Base-by-base conservation (phyloP, 64 coral and sea anemone species). In the Stylophora pistillata region DNA sequence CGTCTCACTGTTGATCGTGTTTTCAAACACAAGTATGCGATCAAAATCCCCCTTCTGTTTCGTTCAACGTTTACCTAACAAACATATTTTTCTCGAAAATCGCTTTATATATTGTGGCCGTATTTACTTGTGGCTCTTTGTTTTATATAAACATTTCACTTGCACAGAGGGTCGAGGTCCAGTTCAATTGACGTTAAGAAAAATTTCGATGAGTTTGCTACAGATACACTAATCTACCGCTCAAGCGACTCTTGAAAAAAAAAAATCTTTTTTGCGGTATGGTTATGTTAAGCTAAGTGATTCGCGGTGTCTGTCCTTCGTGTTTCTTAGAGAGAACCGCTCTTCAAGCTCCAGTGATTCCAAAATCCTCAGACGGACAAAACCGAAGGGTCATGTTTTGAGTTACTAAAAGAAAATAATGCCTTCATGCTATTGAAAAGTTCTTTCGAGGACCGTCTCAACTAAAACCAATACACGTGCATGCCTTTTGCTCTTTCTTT, bases 121-220 rank as follows among this genome's bases (percentile, higher is more conserved):
- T 84, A 84, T 84, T 84, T 84, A 84, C 60, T 68, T 84, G 80
- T 47, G 80, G 60, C 33, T 68, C 80, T 69, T 84, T 84, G 80
- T 84, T 84, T 84, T 84, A 70, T 70, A 84, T 84, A 84, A 84
- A 84, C 80, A 84, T 84, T 84, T 84, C 80, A 84, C 80, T 84
- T 84, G 32, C 80, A 84, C 20, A 64, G 78, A 82, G 78, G 78
- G 78, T 64, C 58, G 78, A 63, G 60, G 61, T 21, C 37, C 53
- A 41, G 31, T 20, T 84, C 60, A 84, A 63, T 84, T 23, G 80
- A 62, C 62, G 80, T 41, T 81, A 23, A 26, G 9, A 69, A 20
- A 66, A 23, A 66, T 66, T 20, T 83, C 23, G 32, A 84, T 70
- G 33, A 53, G 41, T 18, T 62, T 34, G 62, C 41, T 34, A 63